Percentiles rank a stretch among this genome's conserved stretches.
These are phyloP conservation scores for Neodiprion fabricii DNA, from an alignment of 1,140 invertebrate species.

Conservation along the genomic window DNA sequence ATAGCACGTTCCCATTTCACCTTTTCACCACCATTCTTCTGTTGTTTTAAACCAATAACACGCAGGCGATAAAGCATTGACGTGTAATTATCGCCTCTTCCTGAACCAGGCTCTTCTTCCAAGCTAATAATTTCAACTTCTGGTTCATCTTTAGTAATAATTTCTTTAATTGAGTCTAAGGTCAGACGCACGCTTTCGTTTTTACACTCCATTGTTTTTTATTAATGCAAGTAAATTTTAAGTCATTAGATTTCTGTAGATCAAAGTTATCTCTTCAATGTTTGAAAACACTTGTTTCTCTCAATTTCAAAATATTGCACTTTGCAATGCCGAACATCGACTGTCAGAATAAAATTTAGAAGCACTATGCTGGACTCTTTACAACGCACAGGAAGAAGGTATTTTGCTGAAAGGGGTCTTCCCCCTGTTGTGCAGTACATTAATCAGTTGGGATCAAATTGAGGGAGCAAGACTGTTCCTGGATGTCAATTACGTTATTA, in stretches of 20 bases:
- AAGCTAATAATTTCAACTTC: conserved; percentile 51
- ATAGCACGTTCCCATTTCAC: conserved; percentile 67
- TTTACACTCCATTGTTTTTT: neutral
- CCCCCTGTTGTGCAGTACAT: conserved; percentile 51
- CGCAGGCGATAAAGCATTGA: conserved; percentile 73
- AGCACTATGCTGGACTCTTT: neutral
- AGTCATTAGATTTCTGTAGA: neutral
- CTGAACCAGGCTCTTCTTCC: conserved; percentile 71
- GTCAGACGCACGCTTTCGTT: conserved; percentile 40
- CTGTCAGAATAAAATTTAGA: neutral
- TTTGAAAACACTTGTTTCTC: neutral
- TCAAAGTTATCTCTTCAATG: neutral
- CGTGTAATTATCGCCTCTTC: conserved; percentile 76
- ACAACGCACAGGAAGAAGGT: conserved; percentile 53
- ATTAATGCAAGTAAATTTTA: neutral
- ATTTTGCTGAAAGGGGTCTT: conserved; percentile 55
- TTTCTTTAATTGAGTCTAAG: conserved; percentile 50
- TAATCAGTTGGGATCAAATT: conserved; percentile 46
- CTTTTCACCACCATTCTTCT: conserved; percentile 49
- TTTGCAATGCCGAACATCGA: neutral
- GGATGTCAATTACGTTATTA: conserved; percentile 47
- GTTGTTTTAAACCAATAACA: conserved; percentile 63
- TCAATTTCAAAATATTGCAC: neutral
- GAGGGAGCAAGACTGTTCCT: conserved; percentile 60
- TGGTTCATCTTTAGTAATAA: conserved; percentile 54